Conservation (phyloP, 2,113 vertebrate genomes). For the Leptocoma aspasia region DNA sequence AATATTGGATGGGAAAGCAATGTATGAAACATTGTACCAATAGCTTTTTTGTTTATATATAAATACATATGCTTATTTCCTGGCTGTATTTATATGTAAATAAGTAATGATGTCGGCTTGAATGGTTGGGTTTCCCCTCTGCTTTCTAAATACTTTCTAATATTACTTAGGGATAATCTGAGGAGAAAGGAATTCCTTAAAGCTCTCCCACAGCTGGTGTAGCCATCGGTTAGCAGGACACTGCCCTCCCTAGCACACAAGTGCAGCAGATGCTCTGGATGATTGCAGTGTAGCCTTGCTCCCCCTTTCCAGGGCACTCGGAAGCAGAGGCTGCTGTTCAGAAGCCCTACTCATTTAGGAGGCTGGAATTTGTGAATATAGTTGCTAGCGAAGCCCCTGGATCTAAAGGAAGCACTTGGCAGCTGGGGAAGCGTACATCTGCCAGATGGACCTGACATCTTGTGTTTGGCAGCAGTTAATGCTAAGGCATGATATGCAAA, state of each 20-base stretch:
- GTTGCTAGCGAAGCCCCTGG: background rate
- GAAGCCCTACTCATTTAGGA: background rate
- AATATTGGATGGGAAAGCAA: conserved; percentile 20
- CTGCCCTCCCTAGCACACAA: background rate
- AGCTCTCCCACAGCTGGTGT: background rate
- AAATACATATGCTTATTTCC: conserved; percentile 67
- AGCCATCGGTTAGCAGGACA: background rate
- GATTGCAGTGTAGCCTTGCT: background rate
- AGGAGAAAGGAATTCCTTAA: background rate
- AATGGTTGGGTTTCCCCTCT: conserved; percentile 15
- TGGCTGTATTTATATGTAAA: conserved; percentile 60
- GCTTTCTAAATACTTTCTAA: conserved; percentile 11
- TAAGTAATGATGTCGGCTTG: conserved; percentile 42
- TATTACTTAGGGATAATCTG: background rate
- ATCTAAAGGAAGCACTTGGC: conserved; percentile 18
- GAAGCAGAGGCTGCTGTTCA: background rate
- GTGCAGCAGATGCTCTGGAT: background rate
- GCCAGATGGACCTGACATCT: conserved; percentile 39
- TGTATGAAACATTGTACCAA: background rate
- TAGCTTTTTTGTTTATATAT: conserved; percentile 47
- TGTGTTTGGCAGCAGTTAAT: conserved; percentile 19
- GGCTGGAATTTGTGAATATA: conserved; percentile 34
- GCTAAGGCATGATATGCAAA: background rate
- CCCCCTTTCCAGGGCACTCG: background rate
- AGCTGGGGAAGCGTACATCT: background rate